Base-by-base conservation (phyloP, 2,113 vertebrate genomes). In the Acrocephalus kingi region DNA sequence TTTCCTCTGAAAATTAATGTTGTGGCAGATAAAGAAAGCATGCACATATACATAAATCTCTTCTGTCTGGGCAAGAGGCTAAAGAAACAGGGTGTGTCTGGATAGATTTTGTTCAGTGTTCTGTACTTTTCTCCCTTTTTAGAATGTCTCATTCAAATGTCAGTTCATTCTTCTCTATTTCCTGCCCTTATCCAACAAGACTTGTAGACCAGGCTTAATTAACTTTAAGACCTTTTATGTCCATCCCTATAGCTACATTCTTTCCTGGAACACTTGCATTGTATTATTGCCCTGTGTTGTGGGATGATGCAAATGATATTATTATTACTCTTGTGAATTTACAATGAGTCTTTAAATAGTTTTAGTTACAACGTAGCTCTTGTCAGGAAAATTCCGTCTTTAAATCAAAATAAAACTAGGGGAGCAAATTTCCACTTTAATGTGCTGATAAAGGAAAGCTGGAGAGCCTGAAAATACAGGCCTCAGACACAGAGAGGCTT, bases 161-260 rank as follows among this genome's bases (percentile, higher is more conserved):
- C 93, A 86, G 66, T 78, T 95, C 74, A 96, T 96, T 97, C 83
- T 97, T 96, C 83, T 84, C 66, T 84, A 9, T 92, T 96, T 97
- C 96, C 96, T 95, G 93, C 45, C 62, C 64, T 81, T 96, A 75
- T 84, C 93, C 79, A 95, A 23, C 72, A 45, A 63, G 73, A n/a
- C 58, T 88, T 90, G 61, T 79, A 90, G 79, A 77, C 52, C 82
- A 81, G 39, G 35, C 52, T 85, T 92, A 88, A 94, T 97, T 94
- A 94, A 86, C 82, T 90, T 93, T 71, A 46, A 71, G 92, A 87
- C 92, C 83, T 95, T 95, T 93, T 78, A 45, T 87, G 59, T 74
- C 90, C 80, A 74, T 63, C 68, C 73, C 73, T 89, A 13, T 43
- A 81, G 90, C 94, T 90, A 77, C 30, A 24, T 43, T 68, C 81